Conservation (phyloP, 2,113 vertebrate species). For the Alosa alosa region DNA sequence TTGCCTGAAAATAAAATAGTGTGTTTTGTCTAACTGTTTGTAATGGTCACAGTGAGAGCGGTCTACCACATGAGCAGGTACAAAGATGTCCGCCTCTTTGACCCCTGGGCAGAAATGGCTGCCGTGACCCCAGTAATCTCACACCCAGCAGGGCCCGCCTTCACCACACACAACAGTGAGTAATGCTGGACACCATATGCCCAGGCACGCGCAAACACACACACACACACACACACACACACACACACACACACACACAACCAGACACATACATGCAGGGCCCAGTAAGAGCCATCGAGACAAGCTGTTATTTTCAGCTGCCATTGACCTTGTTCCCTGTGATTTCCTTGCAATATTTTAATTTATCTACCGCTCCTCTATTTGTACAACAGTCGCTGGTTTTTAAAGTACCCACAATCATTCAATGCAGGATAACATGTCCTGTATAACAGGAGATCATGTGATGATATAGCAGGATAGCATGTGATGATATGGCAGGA, state of each 20-base stretch:
- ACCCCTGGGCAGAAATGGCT: neutral
- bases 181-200: constrained; percentile 1
- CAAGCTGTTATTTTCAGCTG: neutral
- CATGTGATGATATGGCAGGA: too few species aligned
- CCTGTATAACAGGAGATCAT: neutral
- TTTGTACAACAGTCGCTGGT: neutral
- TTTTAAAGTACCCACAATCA: neutral
- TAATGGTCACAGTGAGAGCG: neutral
- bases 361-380: neutral
- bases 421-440: neutral
- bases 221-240: neutral
- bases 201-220: neutral
- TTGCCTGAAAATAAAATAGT: neutral
- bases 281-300: neutral
- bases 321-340: neutral
- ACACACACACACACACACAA: neutral
- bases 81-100: neutral
- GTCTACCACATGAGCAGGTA: neutral
- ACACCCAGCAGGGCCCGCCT: neutral
- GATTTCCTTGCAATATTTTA: neutral
- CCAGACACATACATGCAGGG: neutral
- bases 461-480: neutral
- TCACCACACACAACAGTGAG: neutral
- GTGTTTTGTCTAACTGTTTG: neutral
- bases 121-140: neutral